These are phyloP conservation scores for Oreocharis arfaki DNA, from an alignment of 2,113 vertebrate species.

Conservation along the genomic window DNA sequence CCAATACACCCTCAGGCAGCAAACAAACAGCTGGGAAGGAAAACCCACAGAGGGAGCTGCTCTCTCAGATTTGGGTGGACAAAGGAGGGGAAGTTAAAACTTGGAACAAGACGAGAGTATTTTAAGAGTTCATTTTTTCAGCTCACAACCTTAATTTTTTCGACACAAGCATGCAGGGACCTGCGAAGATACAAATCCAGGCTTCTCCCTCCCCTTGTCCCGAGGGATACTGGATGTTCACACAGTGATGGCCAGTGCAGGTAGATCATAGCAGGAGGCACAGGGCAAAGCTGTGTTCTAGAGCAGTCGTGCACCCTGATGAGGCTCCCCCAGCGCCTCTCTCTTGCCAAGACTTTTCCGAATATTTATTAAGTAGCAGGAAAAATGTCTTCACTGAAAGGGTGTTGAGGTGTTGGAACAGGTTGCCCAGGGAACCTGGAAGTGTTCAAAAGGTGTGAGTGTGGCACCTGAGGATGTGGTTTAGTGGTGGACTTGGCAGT, in stretches of 20 bases:
- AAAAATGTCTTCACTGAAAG: not conserved
- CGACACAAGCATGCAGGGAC: accelerated
- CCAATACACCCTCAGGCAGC: not conserved
- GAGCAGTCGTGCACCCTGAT: accelerated
- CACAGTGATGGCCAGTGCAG: not conserved
- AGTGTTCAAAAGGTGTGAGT: not conserved
- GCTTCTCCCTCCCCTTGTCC: not conserved
- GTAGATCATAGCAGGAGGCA: not conserved
- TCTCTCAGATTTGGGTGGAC: conserved; percentile 48
- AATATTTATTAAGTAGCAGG: accelerated
- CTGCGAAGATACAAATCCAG: not conserved
- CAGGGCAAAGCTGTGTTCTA: not conserved
- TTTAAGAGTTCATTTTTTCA: not conserved
- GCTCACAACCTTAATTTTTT: not conserved
- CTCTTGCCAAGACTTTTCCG: not conserved
- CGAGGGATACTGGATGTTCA: not conserved
- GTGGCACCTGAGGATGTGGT: not conserved
- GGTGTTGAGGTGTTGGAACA: not conserved
- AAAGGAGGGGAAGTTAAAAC: conserved; percentile 8
- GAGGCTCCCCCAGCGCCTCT: not conserved
- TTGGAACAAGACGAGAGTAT: not conserved
- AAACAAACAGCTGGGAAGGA: conserved; percentile 37
- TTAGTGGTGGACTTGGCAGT: not conserved
- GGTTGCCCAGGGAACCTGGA: not conserved
- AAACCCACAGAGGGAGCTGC: conserved; percentile 49